These are phyloP conservation scores for Hydrozoanthus gracilis DNA, from an alignment of 92 coral and sea anemone species.

Conservation along the genomic window DNA sequence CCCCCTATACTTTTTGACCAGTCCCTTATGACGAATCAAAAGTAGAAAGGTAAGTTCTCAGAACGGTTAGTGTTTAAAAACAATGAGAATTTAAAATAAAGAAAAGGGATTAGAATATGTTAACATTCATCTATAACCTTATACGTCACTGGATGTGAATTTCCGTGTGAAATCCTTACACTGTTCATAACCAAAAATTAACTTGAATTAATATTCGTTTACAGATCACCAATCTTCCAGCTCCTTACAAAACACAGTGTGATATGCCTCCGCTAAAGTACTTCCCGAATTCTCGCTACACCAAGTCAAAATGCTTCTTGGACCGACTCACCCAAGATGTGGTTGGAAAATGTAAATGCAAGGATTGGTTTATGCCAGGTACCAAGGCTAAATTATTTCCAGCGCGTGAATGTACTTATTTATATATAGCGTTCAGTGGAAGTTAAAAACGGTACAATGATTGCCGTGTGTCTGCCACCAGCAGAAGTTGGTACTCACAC, in stretches of 20 bases:
- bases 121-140: too few relatives aligned
- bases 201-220: not conserved
- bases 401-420: conserved; percentile 55
- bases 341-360: conserved; percentile 67
- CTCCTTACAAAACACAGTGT: conserved; percentile 82
- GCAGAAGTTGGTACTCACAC: too few relatives aligned
- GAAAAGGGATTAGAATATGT: too few relatives aligned
- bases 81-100: too few relatives aligned
- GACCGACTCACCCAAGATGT: conserved; percentile 85
- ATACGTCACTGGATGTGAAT: too few relatives aligned
- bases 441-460: not conserved
- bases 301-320: conserved; percentile 88
- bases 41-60: too few relatives aligned
- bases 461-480: too few relatives aligned
- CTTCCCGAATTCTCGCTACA: conserved; percentile 68
- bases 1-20: too few relatives aligned
- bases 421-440: conserved; percentile 70
- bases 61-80: too few relatives aligned
- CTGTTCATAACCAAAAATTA: not conserved
- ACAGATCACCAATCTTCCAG: conserved; percentile 80
- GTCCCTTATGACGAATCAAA: too few relatives aligned
- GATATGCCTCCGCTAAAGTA: conserved; percentile 81
- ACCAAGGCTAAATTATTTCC: not conserved
- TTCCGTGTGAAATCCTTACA: too few relatives aligned
- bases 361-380: conserved; percentile 94